Evolutionary conservation across 2,888 invertebrate species (phyloP).

Genomic region (Caenorhabditis sinica): DNA sequence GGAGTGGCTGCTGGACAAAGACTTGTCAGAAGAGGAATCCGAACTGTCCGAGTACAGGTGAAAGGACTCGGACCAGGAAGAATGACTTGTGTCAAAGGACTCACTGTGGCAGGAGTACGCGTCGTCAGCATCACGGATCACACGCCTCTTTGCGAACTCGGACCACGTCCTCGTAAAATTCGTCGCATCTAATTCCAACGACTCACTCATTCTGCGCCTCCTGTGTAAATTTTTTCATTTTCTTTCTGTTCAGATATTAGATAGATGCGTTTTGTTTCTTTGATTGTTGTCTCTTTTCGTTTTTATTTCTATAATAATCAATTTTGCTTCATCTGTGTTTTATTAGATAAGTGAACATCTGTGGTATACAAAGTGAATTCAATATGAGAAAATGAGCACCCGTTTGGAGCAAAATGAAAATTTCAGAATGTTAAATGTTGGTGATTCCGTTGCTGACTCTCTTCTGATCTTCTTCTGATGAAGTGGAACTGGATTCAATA

Average conservation of each 20-base stretch:
- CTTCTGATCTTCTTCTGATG: conserved; percentile 49
- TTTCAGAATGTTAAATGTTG: conserved; percentile 21
- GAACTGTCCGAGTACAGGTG: conserved; percentile 82
- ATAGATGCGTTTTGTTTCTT: conserved; percentile 21
- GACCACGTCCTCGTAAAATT: conserved; percentile 90
- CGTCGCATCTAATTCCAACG: conserved; percentile 88
- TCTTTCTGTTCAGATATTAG: conserved; percentile 5
- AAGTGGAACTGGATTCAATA: conserved; percentile 52
- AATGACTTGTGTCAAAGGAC: conserved; percentile 92
- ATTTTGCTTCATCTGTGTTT: conserved; percentile 1
- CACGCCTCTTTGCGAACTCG: conserved; percentile 90
- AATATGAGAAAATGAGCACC: conserved; percentile 17
- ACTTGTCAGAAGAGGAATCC: conserved; percentile 83
- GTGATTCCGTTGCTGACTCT: conserved; percentile 49
- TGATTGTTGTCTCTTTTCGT: conserved; percentile 22
- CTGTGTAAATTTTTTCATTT: conserved; percentile 24
- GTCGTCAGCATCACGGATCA: conserved; percentile 95
- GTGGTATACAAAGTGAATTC: conserved; percentile 28
- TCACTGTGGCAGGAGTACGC: conserved; percentile 93
- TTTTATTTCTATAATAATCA: background rate
- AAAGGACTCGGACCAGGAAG: conserved; percentile 85
- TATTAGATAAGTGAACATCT: conserved; percentile 21
- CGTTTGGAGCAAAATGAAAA: background rate
- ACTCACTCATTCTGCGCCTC: background rate
- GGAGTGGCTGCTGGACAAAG: conserved; percentile 89